Percentiles rank a stretch among this genome's conserved stretches.
Evolutionary conservation across 2,113 vertebrate genomes (phyloP).

Genomic region (Centropristis striata): DNA sequence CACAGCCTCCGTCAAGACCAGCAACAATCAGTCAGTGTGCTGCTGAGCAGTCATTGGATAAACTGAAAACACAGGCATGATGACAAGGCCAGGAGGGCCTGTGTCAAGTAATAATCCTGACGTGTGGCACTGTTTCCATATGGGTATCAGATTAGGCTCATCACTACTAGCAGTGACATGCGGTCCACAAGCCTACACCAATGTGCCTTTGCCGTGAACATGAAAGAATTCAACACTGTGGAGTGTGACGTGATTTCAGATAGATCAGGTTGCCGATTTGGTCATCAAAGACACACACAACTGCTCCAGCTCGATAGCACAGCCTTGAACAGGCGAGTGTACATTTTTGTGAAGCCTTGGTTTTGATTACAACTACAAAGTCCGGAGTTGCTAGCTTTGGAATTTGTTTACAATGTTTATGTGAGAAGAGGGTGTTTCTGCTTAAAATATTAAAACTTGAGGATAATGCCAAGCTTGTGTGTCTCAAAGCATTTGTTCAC

Average conservation of each 20-base stretch:
- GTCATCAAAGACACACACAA: not conserved
- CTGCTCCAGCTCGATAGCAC: not conserved
- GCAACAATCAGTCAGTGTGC: not conserved
- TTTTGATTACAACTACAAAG: slow-evolving; percentile 35
- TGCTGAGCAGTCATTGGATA: not conserved
- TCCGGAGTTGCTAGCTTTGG: not conserved
- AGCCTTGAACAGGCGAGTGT: not conserved
- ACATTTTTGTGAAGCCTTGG: not conserved
- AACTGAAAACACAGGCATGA: slow-evolving; percentile 44
- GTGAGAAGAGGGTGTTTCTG: slow-evolving; percentile 22
- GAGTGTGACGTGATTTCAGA: not conserved
- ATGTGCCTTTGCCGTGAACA: not conserved
- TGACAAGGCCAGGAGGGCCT: slow-evolving; percentile 16
- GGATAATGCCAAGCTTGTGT: slow-evolving; percentile 9
- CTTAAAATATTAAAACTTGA: slow-evolving; percentile 14
- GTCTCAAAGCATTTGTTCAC: not conserved
- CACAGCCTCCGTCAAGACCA: slow-evolving; percentile 3
- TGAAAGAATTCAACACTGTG: not conserved
- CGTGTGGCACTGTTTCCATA: slow-evolving; percentile 38
- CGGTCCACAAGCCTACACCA: not conserved
- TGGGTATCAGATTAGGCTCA: slow-evolving; percentile 13
- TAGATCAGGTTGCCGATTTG: not conserved
- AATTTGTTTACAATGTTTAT: slow-evolving; percentile 24
- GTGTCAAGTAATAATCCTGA: slow-evolving; percentile 37
- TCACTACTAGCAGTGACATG: not conserved